A percentile compares a stretch with the other conserved stretches of the same genome.
Evolutionary conservation across 2,113 vertebrate genomes (phyloP).

Genomic region (Galeopterus variegatus): DNA sequence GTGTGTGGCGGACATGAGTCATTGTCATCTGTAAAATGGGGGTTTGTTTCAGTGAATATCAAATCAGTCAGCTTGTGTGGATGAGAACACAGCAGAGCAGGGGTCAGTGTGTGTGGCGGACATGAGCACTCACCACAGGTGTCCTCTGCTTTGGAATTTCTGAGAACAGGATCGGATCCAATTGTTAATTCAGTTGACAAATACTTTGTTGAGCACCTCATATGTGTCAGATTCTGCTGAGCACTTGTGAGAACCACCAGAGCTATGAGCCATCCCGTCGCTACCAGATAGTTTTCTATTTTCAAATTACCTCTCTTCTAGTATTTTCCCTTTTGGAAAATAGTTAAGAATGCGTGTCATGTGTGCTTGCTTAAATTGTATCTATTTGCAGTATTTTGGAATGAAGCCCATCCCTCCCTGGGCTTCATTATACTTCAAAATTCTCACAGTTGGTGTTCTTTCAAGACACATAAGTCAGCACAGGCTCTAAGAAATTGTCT

Average conservation of each 20-base stretch:
- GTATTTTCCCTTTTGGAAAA: slow-evolving; percentile 29
- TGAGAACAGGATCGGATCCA: slow-evolving; percentile 32
- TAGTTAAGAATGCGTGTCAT: background rate
- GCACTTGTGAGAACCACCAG: background rate
- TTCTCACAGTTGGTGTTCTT: slow-evolving; percentile 61
- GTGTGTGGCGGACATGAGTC: accelerated
- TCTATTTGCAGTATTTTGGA: slow-evolving; percentile 26
- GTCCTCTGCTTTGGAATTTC: background rate
- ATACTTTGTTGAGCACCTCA: background rate
- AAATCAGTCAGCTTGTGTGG: background rate
- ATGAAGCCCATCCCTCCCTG: background rate
- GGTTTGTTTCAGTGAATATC: slow-evolving; percentile 4
- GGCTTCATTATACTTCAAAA: slow-evolving; percentile 14
- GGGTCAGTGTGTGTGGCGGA: background rate
- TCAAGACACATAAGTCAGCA: slow-evolving; percentile 62
- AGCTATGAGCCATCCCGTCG: background rate
- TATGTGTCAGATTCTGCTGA: background rate
- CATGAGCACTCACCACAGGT: background rate
- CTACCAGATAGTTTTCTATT: background rate
- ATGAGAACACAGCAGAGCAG: background rate
- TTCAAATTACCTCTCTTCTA: slow-evolving; percentile 21
- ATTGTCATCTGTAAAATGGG: background rate
- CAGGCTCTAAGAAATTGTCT: slow-evolving; percentile 53
- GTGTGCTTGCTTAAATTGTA: slow-evolving; percentile 42
- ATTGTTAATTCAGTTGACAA: background rate